A percentile compares a stretch with the other conserved stretches of the same genome.
Evolutionary conservation across 2,888 invertebrate species (phyloP).

Genomic region (Chydorus sphaericus): DNA sequence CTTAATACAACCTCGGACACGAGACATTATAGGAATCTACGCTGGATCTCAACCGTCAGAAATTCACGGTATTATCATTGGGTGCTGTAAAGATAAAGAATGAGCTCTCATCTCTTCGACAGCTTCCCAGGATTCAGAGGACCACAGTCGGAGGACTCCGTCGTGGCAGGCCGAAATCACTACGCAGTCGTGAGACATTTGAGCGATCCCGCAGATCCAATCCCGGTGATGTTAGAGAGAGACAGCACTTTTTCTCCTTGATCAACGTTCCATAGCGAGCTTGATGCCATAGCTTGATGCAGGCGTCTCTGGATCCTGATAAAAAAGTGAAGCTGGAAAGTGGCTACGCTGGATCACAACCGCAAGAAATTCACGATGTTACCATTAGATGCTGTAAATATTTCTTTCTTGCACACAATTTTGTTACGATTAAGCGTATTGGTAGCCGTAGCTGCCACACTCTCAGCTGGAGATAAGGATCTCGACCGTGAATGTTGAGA

Average conservation of each 20-base stretch:
- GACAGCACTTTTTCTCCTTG: slow-evolving; percentile 34
- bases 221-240: slow-evolving; percentile 74
- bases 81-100: slow-evolving; percentile 59
- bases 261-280: slow-evolving; percentile 59
- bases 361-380: slow-evolving; percentile 52
- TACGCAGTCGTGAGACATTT: slow-evolving; percentile 38
- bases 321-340: slow-evolving; percentile 50
- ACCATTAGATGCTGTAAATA: slow-evolving; percentile 45
- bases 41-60: slow-evolving; percentile 20
- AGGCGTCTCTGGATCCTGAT: slow-evolving; percentile 70
- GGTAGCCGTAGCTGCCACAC: slow-evolving; percentile 23
- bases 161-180: slow-evolving; percentile 62
- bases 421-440: background rate
- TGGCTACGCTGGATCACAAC: slow-evolving; percentile 31
- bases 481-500: slow-evolving; percentile 25
- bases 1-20: no score
- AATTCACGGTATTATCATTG: slow-evolving; percentile 22
- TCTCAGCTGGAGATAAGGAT: slow-evolving; percentile 32
- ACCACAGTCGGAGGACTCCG: slow-evolving; percentile 61
- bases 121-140: slow-evolving; percentile 45
- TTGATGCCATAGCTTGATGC: slow-evolving; percentile 71
- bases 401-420: slow-evolving; percentile 34
- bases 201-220: slow-evolving; percentile 64
- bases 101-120: slow-evolving; percentile 53
- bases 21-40: no score